Base-by-base conservation (phyloP, 92 coral and sea anemone species). In the Siderastrea siderea region DNA sequence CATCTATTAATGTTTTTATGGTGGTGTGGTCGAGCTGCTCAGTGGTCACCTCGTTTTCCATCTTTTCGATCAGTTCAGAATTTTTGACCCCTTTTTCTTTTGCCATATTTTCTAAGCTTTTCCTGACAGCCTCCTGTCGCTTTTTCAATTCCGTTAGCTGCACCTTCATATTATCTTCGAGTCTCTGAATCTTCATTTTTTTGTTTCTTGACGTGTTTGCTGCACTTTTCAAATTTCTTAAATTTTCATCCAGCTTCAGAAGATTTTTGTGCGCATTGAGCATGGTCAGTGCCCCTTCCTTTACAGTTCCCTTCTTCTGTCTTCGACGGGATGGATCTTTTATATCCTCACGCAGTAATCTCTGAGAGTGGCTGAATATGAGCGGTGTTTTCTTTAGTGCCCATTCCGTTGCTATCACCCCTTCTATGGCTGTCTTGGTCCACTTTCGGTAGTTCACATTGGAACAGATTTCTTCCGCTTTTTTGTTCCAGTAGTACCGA, bases 371-470 rank as follows among this genome's bases (percentile, higher is more conserved):
- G 70, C 53, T 87, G 45, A 43, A 67, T 62, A 79, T 64, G 10
- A 79, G 67, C 7, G 91, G 71, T 10, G 91, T 87, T 71, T 87
- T 87, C 80, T 87, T 87, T 49, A 87, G 74, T 15, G 85, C 44
- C 91, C 91, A 87, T 80, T 86, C 90, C 69, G 90, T 87, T 6
- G 62, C 84, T 11, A 87, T 72, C 9, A 87, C 81, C 57, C 91
- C 86, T 38, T 59, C 62, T 47, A 87, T 87, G 14, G 91, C 91
- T 13, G 72, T 59, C 79, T 87, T 87, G 1, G 91, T 43, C 91
- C 85, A 70, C 46, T 79, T 70, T 11, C 16, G 65, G 26, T 49
- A 71, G 72, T 52, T 47, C 46, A 65, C 43, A 26, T 68, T 53
- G 6, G 52, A 13, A 52, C 86, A 82, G 50, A 82, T 61, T 60